phyloP scores from a whole-genome alignment of 2,797 vertebrate species.

The Clarias laeviceps region DNA sequence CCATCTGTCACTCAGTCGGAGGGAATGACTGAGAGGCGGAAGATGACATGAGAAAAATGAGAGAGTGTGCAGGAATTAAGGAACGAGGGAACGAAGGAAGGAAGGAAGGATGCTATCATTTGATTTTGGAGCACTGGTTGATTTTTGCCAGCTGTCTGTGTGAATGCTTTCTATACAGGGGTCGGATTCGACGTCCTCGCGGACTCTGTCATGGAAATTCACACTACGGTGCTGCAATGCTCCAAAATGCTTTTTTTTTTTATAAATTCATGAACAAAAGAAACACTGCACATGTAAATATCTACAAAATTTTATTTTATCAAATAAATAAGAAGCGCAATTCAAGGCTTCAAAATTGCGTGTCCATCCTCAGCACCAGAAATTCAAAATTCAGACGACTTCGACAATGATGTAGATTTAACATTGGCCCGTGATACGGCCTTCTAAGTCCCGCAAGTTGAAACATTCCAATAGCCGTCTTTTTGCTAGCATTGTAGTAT shows the following conservation, averaged over 20 bases:
- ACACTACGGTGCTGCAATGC: not conserved
- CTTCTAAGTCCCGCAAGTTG: no score
- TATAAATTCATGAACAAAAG: no score
- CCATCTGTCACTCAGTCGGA: constrained; percentile 62
- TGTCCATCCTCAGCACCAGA: no score
- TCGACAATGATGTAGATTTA: no score
- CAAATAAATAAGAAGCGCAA: no score
- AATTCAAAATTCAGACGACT: no score
- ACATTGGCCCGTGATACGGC: no score
- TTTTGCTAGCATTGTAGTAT: no score
- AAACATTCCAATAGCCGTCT: no score
- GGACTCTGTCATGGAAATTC: constrained; percentile 28
- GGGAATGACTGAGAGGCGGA: constrained; percentile 61
- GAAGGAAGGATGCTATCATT: constrained; percentile 44
- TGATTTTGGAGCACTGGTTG: constrained; percentile 52
- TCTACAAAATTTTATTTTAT: no score
- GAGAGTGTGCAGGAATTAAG: not conserved
- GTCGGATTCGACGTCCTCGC: not conserved
- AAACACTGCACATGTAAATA: no score
- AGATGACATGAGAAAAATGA: constrained; percentile 47
- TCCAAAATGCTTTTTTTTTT: not conserved
- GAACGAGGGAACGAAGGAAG: constrained; percentile 13
- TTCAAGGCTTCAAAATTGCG: no score
- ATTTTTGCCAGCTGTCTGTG: constrained; percentile 57
- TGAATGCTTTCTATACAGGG: constrained; percentile 32